Conservation (phyloP, 2,888 invertebrate species). For the Pelosia muscerda region DNA sequence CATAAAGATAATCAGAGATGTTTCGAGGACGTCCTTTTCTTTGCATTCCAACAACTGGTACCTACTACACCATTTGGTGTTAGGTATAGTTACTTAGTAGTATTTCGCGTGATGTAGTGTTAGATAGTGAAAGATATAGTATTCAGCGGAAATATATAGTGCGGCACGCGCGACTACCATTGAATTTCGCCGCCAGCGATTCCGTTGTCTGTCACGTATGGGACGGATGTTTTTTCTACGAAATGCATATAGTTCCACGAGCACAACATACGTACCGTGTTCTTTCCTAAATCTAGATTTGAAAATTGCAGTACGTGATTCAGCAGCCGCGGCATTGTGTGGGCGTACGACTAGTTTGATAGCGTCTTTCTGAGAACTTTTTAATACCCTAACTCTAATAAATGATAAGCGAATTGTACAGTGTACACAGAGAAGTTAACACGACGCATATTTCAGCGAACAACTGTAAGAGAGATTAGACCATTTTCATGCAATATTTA, state of each 20-base stretch:
- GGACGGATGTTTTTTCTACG: conserved; percentile 67
- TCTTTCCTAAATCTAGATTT: conserved; percentile 77
- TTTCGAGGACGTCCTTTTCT: conserved; percentile 45
- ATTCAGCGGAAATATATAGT: conserved; percentile 68
- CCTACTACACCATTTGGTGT: conserved; percentile 52
- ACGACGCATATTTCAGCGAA: conserved; percentile 36
- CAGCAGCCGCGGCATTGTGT: conserved; percentile 55
- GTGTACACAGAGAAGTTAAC: conserved; percentile 48
- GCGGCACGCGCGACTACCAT: conserved; percentile 63
- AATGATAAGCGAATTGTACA: conserved; percentile 57
- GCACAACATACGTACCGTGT: conserved; percentile 61
- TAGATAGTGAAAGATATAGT: conserved; percentile 11
- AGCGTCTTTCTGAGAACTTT: conserved; percentile 57
- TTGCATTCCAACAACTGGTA: conserved; percentile 46
- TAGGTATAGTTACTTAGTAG: conserved; percentile 21
- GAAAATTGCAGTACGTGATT: conserved; percentile 77
- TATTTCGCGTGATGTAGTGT: conserved; percentile 16
- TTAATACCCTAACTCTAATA: conserved; percentile 49
- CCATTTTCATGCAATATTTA: neutral
- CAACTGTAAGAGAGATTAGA: conserved; percentile 30
- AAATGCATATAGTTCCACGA: conserved; percentile 74
- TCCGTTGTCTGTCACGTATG: conserved; percentile 74
- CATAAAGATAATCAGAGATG: conserved; percentile 55
- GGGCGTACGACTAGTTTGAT: conserved; percentile 63
- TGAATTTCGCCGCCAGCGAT: conserved; percentile 66